Evolutionary conservation across 92 coral and sea anemone genomes (phyloP), one percentile per base, ranked within the genome.

Genomic region (Chrysogorgia sp.): DNA sequence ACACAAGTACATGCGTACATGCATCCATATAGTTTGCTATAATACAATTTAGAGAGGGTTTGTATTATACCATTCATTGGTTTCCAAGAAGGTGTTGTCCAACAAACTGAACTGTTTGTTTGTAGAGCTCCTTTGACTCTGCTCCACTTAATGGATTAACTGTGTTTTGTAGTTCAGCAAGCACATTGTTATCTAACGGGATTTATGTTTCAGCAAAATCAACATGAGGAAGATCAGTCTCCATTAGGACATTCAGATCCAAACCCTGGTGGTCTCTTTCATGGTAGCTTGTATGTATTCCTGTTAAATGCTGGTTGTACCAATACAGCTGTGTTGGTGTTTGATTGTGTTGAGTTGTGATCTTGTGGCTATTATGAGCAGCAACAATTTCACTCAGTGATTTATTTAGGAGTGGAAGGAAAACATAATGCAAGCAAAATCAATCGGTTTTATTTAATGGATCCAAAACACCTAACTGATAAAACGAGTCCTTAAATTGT

Each of bases 361-460:
- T 59, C 40, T 35, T 33, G 70, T 83, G 87, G 33, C 74, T 62
- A 53, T 83, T 83, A 58, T 82, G 87, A 17, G 87, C 87, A 34
- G 57, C 23, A n/a, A 83, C 58, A 65, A 56, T 74, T 58, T 83
- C 76, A 14, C 19, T 19, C 20, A 80, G 12, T 12, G 55, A 32
- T 58, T 37, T 48, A 35, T 82, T 82, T 28, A 74, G 14, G 26
- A 81, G 43, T 40, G 87, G 82, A 21, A 83, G 75, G 34, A 74
- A 75, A 14, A 65, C 77, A 58, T 76, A 76, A 57, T 83, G 87
- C 17, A 83, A 35, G 45, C 87, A 83, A 40, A 83, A 83, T 1
- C 75, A 34, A 45, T 83, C 87, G 7, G 87, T 83, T 17, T 65
- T 71, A 47, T 83, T 83, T 15, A 56, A 7, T 74, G 77, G 48